Evolutionary conservation across 2,888 invertebrate genomes (phyloP).

Genomic region (Leistus spinibarbis): DNA sequence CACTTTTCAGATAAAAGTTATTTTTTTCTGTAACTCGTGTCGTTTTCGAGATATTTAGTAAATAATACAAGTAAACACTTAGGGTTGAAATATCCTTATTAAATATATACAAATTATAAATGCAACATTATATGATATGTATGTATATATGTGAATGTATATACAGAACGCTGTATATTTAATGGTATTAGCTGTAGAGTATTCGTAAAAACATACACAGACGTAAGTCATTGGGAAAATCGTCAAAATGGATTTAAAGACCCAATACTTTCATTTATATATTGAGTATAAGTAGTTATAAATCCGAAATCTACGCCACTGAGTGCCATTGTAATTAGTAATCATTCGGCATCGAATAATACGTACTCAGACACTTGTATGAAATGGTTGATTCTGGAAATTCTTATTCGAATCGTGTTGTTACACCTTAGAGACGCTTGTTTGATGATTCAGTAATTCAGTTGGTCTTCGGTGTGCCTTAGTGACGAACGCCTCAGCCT

Average conservation of each 20-base stretch:
- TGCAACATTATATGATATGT: too few species aligned
- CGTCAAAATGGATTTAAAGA: not conserved
- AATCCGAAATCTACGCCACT: not conserved
- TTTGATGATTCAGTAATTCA: not conserved
- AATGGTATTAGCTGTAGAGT: not conserved
- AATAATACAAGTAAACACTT: too few species aligned
- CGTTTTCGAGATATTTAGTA: too few species aligned
- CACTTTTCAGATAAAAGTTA: too few species aligned
- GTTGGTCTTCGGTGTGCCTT: not conserved
- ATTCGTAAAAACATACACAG: not conserved
- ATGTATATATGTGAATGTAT: too few species aligned
- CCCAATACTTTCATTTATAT: too few species aligned
- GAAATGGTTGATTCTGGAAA: not conserved
- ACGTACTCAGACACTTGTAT: not conserved
- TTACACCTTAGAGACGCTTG: not conserved
- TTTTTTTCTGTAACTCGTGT: too few species aligned
- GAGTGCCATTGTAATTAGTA: not conserved
- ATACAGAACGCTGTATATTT: too few species aligned
- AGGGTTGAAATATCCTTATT: too few species aligned
- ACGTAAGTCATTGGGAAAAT: not conserved
- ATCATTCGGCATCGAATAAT: not conserved
- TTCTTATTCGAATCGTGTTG: not conserved
- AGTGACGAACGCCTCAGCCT: not conserved
- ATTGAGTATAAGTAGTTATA: not conserved
- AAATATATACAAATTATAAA: too few species aligned